Conservation (phyloP, 2,113 vertebrate genomes). For the Heterocephalus glaber region DNA sequence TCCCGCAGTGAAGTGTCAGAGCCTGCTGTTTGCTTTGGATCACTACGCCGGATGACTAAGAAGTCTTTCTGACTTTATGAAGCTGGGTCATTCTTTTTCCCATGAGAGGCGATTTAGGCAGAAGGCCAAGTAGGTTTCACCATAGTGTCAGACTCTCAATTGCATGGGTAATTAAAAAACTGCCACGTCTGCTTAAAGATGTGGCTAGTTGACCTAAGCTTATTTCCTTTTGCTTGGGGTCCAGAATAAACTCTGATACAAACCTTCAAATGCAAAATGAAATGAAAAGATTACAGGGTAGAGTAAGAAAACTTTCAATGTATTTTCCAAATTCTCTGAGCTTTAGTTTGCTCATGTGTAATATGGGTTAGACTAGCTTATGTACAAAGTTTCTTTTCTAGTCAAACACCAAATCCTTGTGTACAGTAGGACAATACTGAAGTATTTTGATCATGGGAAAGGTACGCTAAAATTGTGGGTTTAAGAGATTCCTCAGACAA, state of each 20-base stretch:
- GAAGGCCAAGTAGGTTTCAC: conserved; percentile 66
- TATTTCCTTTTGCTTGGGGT: conserved; percentile 12
- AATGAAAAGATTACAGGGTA: not conserved
- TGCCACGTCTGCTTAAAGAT: conserved; percentile 58
- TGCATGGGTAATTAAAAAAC: conserved; percentile 65
- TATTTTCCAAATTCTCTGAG: not conserved
- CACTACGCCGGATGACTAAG: conserved; percentile 62
- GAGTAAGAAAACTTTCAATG: not conserved
- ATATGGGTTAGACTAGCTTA: not conserved
- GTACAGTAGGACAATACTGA: not conserved
- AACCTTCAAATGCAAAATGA: conserved; percentile 38
- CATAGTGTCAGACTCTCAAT: conserved; percentile 39
- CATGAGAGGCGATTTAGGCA: conserved; percentile 65
- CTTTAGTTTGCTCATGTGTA: conserved; percentile 49
- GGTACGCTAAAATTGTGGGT: not conserved
- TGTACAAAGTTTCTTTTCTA: not conserved
- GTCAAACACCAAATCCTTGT: not conserved
- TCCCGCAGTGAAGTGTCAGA: not conserved
- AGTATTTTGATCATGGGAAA: conserved; percentile 20
- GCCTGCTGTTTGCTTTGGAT: conserved; percentile 64
- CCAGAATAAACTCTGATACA: not conserved
- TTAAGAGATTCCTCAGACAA: conserved; percentile 5
- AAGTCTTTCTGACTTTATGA: conserved; percentile 41
- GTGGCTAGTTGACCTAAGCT: not conserved
- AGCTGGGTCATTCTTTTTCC: conserved; percentile 71